A percentile compares a stretch with the other conserved stretches of the same genome.
phyloP scores from a whole-genome alignment of 2,797 vertebrate genomes.

The Esox masquinongy region DNA sequence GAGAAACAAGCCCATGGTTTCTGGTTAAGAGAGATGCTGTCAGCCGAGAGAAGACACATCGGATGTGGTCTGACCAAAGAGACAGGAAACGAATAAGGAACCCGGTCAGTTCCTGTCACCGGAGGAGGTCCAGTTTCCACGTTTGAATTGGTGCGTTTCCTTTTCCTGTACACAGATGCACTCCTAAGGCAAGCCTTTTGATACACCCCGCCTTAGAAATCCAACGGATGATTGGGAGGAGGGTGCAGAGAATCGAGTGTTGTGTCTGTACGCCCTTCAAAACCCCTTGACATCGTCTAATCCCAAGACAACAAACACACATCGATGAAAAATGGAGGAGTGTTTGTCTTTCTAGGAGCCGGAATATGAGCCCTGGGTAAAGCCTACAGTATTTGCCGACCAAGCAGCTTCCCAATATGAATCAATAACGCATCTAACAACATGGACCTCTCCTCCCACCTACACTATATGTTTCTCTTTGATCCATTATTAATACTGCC shows the following conservation, averaged over 20 bases:
- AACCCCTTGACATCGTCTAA: slow-evolving; percentile 5
- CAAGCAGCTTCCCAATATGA: not conserved
- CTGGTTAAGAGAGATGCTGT: not conserved
- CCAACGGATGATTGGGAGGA: not conserved
- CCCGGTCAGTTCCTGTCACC: slow-evolving; percentile 44
- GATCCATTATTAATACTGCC: slow-evolving; percentile 67
- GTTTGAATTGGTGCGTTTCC: slow-evolving; percentile 29
- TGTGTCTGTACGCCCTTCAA: not conserved
- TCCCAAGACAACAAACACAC: not conserved
- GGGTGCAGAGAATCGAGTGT: not conserved
- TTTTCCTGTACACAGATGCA: not conserved
- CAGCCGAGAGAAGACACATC: slow-evolving; percentile 7
- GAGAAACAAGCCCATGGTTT: not conserved
- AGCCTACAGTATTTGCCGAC: not conserved
- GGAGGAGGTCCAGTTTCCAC: slow-evolving; percentile 41
- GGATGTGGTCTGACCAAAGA: slow-evolving; percentile 50
- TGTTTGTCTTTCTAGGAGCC: not conserved
- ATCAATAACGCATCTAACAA: not conserved
- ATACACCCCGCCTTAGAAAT: not conserved
- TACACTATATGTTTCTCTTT: slow-evolving; percentile 47
- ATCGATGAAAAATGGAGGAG: not conserved
- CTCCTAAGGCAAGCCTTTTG: not conserved
- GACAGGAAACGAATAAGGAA: slow-evolving; percentile 42
- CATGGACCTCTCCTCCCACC: slow-evolving; percentile 27
- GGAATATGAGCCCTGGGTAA: not conserved